Evolutionary conservation across 2,113 vertebrate species (phyloP), one percentile per base, ranked within the genome.

Genomic region (Larimichthys crocea): DNA sequence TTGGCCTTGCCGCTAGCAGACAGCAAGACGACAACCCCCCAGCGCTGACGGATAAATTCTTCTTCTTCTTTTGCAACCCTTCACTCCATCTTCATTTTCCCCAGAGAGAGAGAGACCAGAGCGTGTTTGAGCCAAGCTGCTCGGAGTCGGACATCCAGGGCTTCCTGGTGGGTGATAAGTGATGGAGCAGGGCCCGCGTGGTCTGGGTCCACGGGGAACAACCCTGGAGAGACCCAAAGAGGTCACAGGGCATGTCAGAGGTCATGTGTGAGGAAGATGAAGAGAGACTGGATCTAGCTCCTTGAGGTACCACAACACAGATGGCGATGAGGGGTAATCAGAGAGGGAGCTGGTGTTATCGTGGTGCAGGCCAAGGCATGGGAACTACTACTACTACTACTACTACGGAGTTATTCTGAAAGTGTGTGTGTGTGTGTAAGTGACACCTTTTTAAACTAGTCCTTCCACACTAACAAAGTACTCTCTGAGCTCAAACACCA

Each of bases 91-190:
- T 79, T 88, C 19, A 14, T 82, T 64, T 73, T 66, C 76, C 82
- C 75, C 48, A 85, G 62, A 89, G 80, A 66, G 69, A 66, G 31
- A 19, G 31, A 24, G 20, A 42, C 40, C 40, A 42, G 29, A 20
- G 29, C 24, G 0, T 59, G 59, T 56, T 48, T 4, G 56, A 40
- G n/a, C 80, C 74, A 68, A 74, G 77, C 84, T 79, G 79, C 61
- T 71, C 56, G 4, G 55, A 72, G 83, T 86, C 53, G 69, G 80
- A 86, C 82, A 83, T 76, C 6, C 73, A 4, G 75, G 62, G 89
- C 73, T 91, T 91, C 93, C 93, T 69, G 92, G 60, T 70, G 91
- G 86, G 92, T 91, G 91, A 88, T 92, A 92, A 93, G 89, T 92
- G 88, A 91, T 56, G 61, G 85, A 85, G 84, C 84, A 75, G 79